Base-by-base conservation (phyloP, 30 jellyfish, hydroid and myxozoan genomes). In the Aurelia aurita region DNA sequence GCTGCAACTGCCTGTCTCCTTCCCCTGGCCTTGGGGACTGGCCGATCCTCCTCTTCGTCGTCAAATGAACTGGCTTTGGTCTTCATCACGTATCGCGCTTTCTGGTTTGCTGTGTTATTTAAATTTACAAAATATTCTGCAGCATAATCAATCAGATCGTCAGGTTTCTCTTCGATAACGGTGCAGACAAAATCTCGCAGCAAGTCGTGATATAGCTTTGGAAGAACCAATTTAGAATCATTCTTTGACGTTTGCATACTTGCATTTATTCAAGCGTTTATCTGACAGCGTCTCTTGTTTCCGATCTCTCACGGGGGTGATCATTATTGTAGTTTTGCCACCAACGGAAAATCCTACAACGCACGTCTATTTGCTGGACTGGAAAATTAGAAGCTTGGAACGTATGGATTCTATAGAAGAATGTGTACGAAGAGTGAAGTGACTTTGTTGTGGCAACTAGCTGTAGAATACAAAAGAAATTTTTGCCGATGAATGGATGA, bases 1-100 rank as follows among this genome's bases (percentile, higher is more conserved):
- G 97, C 98, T 13, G 98, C 98, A 23, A 93, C 98, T 19, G 98
- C 98, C 65, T 66, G 96, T 72, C 98, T 88, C 43, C 98, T 61
- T 22, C 97, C 98, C 31, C 91, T 67, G 19, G 91, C 69, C 25
- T 79, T 71, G 70, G 87, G 59, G 53, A 70, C 74, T 61, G 97
- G 98, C 73, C 89, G 98, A 51, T 82, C 92, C 58, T 90, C 97
- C 5, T 75, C 95, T 18, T 47, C 87, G 55, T 74, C 95, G 45
- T 86, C 85, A 51, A 51, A 69, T 9, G 77, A 66, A 13, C 71
- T 58, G 19, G 75, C 77, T 35, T 63, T 66, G 59, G 85, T 64
- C 85, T 86, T 86, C 89, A 68, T 70, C 53, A 74, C 82, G 95
- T 86, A 86, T 22, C 87, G 75, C 12, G 80, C 60, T 54, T 86